These are phyloP conservation scores for Hirtodrosophila confusa DNA, from an alignment of 2,888 invertebrate species.

Conservation along the genomic window DNA sequence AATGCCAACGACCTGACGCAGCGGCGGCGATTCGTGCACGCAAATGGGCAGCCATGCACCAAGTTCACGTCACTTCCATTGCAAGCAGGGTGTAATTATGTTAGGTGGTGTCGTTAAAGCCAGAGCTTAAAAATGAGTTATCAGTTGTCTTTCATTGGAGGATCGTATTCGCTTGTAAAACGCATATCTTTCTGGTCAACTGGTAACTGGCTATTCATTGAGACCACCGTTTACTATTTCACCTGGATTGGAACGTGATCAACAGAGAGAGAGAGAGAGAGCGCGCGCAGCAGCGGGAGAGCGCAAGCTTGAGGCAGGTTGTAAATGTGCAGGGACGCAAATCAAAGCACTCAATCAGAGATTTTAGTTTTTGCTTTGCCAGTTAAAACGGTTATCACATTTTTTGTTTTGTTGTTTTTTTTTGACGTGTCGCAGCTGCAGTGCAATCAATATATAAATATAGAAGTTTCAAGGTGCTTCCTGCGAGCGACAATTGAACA, in stretches of 20 bases:
- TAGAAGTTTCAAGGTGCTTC: slow-evolving; percentile 82
- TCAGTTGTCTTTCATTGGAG: no score
- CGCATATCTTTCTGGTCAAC: no score
- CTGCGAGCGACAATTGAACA: slow-evolving; percentile 52
- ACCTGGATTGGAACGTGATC: slow-evolving; percentile 48
- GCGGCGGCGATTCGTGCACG: slow-evolving; percentile 51
- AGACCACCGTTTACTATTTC: no score
- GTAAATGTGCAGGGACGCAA: slow-evolving; percentile 49
- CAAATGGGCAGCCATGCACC: slow-evolving; percentile 65
- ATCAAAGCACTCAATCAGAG: slow-evolving; percentile 39
- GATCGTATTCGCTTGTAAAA: no score
- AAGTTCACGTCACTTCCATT: slow-evolving; percentile 74
- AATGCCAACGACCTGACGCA: slow-evolving; percentile 84
- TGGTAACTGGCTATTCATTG: no score
- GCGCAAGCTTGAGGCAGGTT: slow-evolving; percentile 48
- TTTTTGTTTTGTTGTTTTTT: slow-evolving; percentile 15
- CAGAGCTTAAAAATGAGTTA: no score
- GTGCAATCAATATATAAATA: slow-evolving; percentile 59
- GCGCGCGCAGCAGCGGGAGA: no score
- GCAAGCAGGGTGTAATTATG: slow-evolving; percentile 15
- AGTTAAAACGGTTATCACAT: slow-evolving; percentile 53
- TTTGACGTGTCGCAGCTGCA: slow-evolving; percentile 45
- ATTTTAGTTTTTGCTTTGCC: slow-evolving; percentile 36
- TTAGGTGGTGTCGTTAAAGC: no score
- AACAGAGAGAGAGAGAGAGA: slow-evolving; percentile 28